Conservation (phyloP, 2,888 invertebrate genomes). For the Opisthograptis luteolata region DNA sequence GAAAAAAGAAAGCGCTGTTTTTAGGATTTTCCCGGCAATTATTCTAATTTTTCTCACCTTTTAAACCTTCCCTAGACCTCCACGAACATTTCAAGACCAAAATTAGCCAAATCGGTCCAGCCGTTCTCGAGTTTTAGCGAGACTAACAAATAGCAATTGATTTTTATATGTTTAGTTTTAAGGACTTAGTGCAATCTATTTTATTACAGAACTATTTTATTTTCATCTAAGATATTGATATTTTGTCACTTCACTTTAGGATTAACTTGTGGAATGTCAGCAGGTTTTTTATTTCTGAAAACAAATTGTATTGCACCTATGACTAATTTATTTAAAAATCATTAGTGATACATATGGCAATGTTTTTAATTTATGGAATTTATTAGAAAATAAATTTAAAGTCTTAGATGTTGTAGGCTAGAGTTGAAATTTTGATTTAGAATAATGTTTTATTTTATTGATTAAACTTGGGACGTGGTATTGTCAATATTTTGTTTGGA, state of each 20-base stretch:
- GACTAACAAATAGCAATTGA: too few relatives aligned
- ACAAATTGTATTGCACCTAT: neutral
- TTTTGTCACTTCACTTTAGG: neutral
- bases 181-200: constrained; percentile 44
- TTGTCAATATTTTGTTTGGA: neutral
- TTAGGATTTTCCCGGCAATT: too few relatives aligned
- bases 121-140: too few relatives aligned
- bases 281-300: neutral
- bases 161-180: constrained; percentile 28
- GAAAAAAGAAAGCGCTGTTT: too few relatives aligned
- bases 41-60: too few relatives aligned
- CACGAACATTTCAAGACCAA: too few relatives aligned
- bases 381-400: constrained; percentile 1
- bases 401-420: constrained; percentile 1
- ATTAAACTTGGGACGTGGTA: neutral
- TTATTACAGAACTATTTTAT: constrained; percentile 12
- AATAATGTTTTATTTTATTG: constrained; percentile 7
- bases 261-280: neutral
- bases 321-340: neutral
- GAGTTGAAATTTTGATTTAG: constrained; percentile 2
- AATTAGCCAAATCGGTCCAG: too few relatives aligned
- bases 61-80: too few relatives aligned
- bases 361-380: constrained; percentile 10
- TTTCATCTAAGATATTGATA: neutral
- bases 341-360: constrained; percentile 15